Evolutionary conservation across 1,140 invertebrate species (phyloP), one percentile per base, ranked within the genome.

Genomic region (Lasioglossum albipes): DNA sequence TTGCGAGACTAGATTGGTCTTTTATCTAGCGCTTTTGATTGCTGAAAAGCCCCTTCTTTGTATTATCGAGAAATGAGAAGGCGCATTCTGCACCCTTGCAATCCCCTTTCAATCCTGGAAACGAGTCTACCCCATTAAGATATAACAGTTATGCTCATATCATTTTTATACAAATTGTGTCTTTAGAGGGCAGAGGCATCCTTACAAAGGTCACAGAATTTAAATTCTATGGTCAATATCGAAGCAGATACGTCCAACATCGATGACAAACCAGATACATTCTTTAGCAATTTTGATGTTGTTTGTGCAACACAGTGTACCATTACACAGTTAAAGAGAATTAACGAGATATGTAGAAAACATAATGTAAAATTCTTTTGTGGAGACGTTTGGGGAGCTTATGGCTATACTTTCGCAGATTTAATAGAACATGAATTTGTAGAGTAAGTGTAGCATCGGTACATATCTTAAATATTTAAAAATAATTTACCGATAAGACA

Each of bases 181-280:
- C 88, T 94, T 77, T 85, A 98, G 97, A 95, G 97, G 90, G 98
- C 98, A 7, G 95, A 96, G 93, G 96, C 96, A 49, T 98, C 98
- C 0, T 87, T 97, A 59, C 90, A 94, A 75, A 94, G 96, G 87
- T 96, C 97, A 0, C 96, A 97, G 90, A 95, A 95, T 65, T 94
- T 99, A 66, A 99, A 99, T 93, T 97, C 98, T 0, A 97, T 99
- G 96, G 99, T 99, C 0, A 94, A 97, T 79, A 95, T 99, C 10
- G 94, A 92, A 1, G 95, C 96, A 20, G 97, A 98, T 88, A 95
- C 94, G 1, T 91, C 93, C 0, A 94, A 95, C 66, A 89, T 95
- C 6, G 94, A 95, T 27, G 94, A 95, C 52, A 95, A 97, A 78
- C 93, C 96, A 27, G 94, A 96, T 61, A 94, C 95, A 31, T 99